phyloP scores from a whole-genome alignment of 2,113 vertebrate species.

The Neodontobutis hainanensis region DNA sequence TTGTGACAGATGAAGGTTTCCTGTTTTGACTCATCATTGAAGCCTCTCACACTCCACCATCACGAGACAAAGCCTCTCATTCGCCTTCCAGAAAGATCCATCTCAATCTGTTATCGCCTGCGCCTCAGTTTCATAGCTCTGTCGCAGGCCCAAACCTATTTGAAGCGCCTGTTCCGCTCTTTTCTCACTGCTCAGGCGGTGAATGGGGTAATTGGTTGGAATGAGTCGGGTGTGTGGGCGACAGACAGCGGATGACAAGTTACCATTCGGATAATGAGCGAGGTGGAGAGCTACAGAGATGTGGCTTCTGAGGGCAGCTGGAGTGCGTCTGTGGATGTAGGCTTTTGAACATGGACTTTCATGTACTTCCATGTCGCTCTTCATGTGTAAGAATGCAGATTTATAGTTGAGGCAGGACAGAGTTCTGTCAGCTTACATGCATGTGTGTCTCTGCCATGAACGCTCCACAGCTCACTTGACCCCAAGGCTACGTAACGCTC shows the following conservation, averaged over 20 bases:
- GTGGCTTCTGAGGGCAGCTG: slow-evolving; percentile 18
- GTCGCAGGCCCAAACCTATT: slow-evolving; percentile 15
- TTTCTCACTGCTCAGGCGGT: slow-evolving; percentile 28
- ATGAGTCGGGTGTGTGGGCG: slow-evolving; percentile 51
- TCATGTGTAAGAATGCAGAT: slow-evolving; percentile 22
- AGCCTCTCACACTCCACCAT: background rate
- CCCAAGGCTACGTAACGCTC: slow-evolving; percentile 49
- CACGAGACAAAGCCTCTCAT: slow-evolving; percentile 32
- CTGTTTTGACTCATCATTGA: slow-evolving; percentile 31
- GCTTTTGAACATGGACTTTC: slow-evolving; percentile 5
- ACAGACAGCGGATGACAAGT: slow-evolving; percentile 42
- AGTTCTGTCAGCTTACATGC: slow-evolving; percentile 14
- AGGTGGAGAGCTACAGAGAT: slow-evolving; percentile 36
- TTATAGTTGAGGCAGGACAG: slow-evolving; percentile 11
- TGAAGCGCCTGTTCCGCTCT: slow-evolving; percentile 20
- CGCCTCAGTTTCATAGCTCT: slow-evolving; percentile 13
- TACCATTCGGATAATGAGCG: slow-evolving; percentile 53
- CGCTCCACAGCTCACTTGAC: slow-evolving; percentile 43
- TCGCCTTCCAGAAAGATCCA: slow-evolving; percentile 15
- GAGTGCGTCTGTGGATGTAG: slow-evolving; percentile 4
- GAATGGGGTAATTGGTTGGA: slow-evolving; percentile 58
- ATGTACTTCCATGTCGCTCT: slow-evolving; percentile 6
- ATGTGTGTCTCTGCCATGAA: slow-evolving; percentile 15
- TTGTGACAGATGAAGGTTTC: slow-evolving; percentile 19
- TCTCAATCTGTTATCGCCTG: background rate